Base-by-base conservation (phyloP, 2,797 vertebrate species). In the Tangara arthus region DNA sequence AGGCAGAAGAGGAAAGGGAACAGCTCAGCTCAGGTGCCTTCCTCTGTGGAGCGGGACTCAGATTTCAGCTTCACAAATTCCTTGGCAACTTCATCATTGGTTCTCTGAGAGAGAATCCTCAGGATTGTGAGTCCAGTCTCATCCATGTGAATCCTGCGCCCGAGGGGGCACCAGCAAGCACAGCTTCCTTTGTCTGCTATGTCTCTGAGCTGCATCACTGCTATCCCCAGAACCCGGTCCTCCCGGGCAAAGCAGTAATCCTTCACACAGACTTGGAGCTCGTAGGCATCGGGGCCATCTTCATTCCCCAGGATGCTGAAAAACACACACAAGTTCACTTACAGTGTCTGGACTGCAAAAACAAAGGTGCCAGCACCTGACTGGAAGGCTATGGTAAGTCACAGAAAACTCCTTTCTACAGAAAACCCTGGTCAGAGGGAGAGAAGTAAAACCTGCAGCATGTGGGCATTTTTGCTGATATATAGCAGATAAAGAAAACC, bases 231-330 rank as follows among this genome's bases (percentile, higher is more conserved):
- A 57, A 99, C 98, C 0, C 98, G 98, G 97, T 99, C 99, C 10
- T 99, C 99, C 1, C 99, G 99, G 66, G 99, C 99, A 60, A 99
- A 99, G 94, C 99, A 99, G 98, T 99, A 99, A 96, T 99, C 99
- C 96, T 99, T 99, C 96, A 99, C 98, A 4, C 99, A 99, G 82
- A 99, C 97, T 96, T 99, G 99, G 87, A 99, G 98, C 97, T 99
- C 99, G 5, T 99, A 99, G 96, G 98, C 98, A 61, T 99, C 99
- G 0, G 99, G 99, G 19, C 98, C 98, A 0, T 99, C 99, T 97
- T 99, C 98, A 17, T 99, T 99, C n/a, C 99, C 99, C 71, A 99
- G 97, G 77, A 98, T 98, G 94, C 99, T 99, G 97, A 37, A 90
- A 96, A 81, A 80, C 71, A 94, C 24, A 82, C 26, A 32, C 3